Conservation (phyloP, 2,888 invertebrate genomes). For the Netelia inedita region DNA sequence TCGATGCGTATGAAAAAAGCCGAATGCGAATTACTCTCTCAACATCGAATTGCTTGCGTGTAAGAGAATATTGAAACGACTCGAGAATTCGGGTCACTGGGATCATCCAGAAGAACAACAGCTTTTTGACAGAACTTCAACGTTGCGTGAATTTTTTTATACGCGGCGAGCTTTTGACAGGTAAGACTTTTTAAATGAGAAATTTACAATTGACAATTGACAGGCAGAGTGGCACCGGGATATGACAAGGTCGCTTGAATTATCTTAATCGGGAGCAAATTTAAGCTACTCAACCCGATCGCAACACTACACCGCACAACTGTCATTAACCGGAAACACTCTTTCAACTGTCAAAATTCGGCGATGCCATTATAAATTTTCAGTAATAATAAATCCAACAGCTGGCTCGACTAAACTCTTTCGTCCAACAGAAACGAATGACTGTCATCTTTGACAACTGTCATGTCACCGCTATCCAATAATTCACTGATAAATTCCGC, state of each 20-base stretch:
- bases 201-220: not conserved
- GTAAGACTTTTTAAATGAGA: not conserved
- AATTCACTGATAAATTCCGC: conserved; percentile 24
- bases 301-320: not conserved
- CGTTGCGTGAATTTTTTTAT: not conserved
- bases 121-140: not conserved
- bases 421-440: not conserved
- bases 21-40: conserved; percentile 29
- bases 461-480: conserved; percentile 17
- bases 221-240: not conserved
- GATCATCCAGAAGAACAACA: not conserved
- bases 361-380: not conserved
- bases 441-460: conserved; percentile 31
- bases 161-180: not conserved
- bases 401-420: not conserved
- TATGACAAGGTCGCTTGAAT: not conserved
- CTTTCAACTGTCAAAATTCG: conserved; percentile 15
- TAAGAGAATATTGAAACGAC: not conserved
- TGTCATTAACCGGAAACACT: conserved; percentile 28
- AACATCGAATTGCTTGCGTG: not conserved
- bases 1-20: conserved; percentile 22
- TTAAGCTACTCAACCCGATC: not conserved
- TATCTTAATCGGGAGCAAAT: not conserved
- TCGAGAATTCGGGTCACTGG: conserved; percentile 12
- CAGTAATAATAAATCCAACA: conserved; percentile 14